Base-by-base conservation (phyloP, 2,797 vertebrate genomes). In the Silurus aristotelis region DNA sequence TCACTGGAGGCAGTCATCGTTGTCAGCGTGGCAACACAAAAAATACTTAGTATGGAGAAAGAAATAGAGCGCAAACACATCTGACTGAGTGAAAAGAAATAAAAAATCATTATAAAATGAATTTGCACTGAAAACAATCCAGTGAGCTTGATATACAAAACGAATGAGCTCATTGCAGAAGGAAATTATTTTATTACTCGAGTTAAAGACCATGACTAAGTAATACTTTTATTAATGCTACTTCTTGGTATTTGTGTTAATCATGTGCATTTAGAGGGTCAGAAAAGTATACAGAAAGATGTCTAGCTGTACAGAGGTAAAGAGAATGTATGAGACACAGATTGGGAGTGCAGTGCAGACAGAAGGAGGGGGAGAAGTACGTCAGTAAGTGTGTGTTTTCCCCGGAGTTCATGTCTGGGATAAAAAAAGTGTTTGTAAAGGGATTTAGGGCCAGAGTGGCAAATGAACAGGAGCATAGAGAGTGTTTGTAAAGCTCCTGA, bases 401-500 rank as follows among this genome's bases (percentile, higher is more conserved):
- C 84, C 80, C n/a, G 15, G 63, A 90, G 89, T 87, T 89, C n/a
- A 82, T 90, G 89, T 89, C 85, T 80, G 79, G 85, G 83, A 87
- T 87, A 79, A 90, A 83, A 76, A 84, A 81, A 80, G 85, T 90
- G 89, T 90, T 90, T 90, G 88, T 87, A 83, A 88, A 89, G 83
- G 85, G 89, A 90, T 89, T 90, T 89, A 89, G 82, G 70, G 87
- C 73, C 84, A 86, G 88, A 89, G 88, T 86, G 86, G 83, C 81
- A 87, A 87, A 88, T 87, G 89, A 90, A 87, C 89, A 88, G 82
- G 89, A 86, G 87, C 73, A 86, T 85, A 86, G 66, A 81, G 86
- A 90, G 87, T 90, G 87, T 89, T 89, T 90, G 87, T 85, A 77
- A 85, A 90, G 89, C 82, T 89, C 63, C 83, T 61, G 86, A 87